Base-by-base conservation (phyloP, 2,888 invertebrate genomes). In the Andricus curvator region DNA sequence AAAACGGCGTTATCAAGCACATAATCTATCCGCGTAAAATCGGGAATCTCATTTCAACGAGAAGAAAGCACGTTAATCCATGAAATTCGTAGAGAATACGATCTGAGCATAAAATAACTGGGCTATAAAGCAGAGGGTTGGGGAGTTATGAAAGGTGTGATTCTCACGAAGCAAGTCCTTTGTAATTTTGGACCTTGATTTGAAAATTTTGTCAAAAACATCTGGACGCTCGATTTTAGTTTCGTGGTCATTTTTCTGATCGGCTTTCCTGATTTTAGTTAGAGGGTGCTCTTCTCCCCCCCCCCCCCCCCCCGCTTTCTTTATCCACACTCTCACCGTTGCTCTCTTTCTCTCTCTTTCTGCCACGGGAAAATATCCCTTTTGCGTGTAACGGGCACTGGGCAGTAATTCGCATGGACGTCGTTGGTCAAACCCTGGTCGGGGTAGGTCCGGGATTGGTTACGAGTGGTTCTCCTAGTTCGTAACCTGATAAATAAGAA, bases 401-500 rank as follows among this genome's bases (percentile, higher is more conserved):
- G 29, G 29, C 44, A 68, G 6, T 68, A 56, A 74, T 62, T 70
- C 70, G 70, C 74, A 29, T 62, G 64, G 44, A 79, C 64, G 64
- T 62, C 74, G 62, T 70, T 78, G 78, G 78, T 62, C 70, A 67
- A 67, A 22, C 48, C 65, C 77, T 17, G 76, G 81, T 79, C 70
- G 44, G 77, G 79, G 66, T 80, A 70, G 76, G 22, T 68, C 33
- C 44, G 74, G 81, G 80, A 76, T 80, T 80, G 66, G 76, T 66
- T 65, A 56, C 79, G 76, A 76, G 37, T 67, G 76, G 56, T 79
- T 77, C 67, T 70, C 70, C 22, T 65, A 78, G 64, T 85, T 86
- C 86, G 89, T 89, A 91, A 91, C 90, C 89, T 89, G 91, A 91
- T 91, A 91, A 91, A 91, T 90, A 91, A 90, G 90, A 88, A 88